phyloP scores from a whole-genome alignment of 2,113 vertebrate species.

The Halcyon senegalensis region DNA sequence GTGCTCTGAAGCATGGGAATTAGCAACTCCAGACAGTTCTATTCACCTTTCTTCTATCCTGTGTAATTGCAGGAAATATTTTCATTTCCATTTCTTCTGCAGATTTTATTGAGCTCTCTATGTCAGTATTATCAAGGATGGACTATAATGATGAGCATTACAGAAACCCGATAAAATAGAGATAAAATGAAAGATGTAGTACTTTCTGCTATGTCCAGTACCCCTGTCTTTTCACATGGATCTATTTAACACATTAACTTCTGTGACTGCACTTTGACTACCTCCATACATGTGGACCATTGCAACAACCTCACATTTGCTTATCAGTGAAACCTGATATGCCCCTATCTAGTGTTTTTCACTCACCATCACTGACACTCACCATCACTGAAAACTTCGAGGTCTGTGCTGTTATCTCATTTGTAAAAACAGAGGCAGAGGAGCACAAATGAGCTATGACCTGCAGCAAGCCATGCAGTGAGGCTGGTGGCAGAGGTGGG shows the following conservation, averaged over 20 bases:
- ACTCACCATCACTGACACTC: not conserved
- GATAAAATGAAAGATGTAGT: not conserved
- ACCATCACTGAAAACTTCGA: not conserved
- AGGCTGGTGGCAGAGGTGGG: not conserved
- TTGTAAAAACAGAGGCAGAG: not conserved
- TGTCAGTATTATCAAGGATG: not conserved
- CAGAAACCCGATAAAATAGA: not conserved
- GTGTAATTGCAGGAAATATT: not conserved
- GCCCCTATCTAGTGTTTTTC: not conserved
- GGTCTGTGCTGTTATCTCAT: not conserved
- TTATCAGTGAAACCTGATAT: not conserved
- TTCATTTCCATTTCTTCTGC: not conserved
- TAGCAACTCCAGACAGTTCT: not conserved
- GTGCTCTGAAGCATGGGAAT: not conserved
- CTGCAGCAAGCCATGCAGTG: not conserved
- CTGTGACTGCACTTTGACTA: not conserved
- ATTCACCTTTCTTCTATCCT: not conserved
- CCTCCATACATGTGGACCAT: not conserved
- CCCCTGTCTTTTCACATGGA: not conserved
- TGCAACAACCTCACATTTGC: not conserved
- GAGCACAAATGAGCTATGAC: not conserved
- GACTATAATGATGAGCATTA: not conserved
- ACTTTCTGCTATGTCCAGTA: not conserved
- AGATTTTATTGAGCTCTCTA: not conserved
- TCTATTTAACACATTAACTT: not conserved